Conservation (phyloP, 2,113 vertebrate genomes). For the Pachypanchax playfairii region DNA sequence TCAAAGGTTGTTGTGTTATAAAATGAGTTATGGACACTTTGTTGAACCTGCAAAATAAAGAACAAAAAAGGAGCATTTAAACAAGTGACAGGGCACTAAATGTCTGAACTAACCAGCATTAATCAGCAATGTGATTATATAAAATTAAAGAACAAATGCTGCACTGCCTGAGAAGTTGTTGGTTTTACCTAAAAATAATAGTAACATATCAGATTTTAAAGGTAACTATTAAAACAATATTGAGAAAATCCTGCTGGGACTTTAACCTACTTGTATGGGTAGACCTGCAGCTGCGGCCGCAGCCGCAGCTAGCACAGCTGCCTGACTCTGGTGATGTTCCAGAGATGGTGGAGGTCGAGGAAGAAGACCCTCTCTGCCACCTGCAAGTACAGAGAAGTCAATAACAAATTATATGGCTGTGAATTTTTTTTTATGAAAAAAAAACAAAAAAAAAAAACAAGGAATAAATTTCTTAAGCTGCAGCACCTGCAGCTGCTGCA, state of each 20-base stretch:
- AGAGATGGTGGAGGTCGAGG: constrained; percentile 74
- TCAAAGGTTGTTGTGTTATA: constrained; percentile 86
- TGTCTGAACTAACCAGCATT: not conserved
- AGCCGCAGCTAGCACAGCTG: constrained; percentile 80
- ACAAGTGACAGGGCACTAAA: not conserved
- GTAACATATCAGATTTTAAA: not conserved
- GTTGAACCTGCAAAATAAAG: constrained; percentile 78
- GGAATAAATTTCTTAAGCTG: not conserved
- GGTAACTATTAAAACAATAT: not conserved
- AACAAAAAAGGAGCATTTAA: not conserved
- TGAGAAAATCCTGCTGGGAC: not conserved
- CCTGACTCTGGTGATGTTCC: constrained; percentile 84
- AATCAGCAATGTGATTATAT: not conserved
- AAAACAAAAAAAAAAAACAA: not conserved
- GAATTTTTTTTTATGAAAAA: not conserved
- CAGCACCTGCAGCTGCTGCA: constrained; percentile 38
- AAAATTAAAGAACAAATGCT: not conserved
- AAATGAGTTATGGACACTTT: constrained; percentile 80
- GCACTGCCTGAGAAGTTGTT: not conserved
- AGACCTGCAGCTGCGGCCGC: constrained; percentile 80
- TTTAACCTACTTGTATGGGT: constrained; percentile 68
- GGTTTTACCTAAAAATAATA: not conserved
- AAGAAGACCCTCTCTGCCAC: constrained; percentile 76
- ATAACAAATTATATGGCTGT: not conserved
- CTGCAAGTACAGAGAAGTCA: constrained; percentile 35